Conservation (phyloP, 2,797 vertebrate genomes). For the Simalia tracyae region DNA sequence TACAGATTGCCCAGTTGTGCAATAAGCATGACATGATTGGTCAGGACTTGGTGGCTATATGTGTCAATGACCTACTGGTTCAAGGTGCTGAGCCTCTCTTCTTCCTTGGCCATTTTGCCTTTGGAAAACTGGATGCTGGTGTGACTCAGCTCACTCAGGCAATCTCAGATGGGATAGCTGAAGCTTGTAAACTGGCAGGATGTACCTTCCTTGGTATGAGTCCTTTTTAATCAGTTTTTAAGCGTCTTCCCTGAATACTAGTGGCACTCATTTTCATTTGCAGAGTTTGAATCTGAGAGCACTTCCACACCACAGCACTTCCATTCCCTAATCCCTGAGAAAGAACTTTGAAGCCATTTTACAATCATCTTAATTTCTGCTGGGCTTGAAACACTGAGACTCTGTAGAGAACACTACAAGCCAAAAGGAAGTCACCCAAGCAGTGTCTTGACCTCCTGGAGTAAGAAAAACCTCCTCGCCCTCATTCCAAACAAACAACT, state of each 20-base stretch:
- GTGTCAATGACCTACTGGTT: constrained; percentile 85
- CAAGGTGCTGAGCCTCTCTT: constrained; percentile 90
- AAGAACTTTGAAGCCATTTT: background rate
- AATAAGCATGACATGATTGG: constrained; percentile 77
- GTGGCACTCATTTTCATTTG: background rate
- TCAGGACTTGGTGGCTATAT: constrained; percentile 88
- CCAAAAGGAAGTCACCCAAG: background rate
- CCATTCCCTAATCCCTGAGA: background rate
- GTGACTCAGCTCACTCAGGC: constrained; percentile 64
- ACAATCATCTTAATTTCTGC: background rate
- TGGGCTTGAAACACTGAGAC: background rate
- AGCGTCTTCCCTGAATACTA: background rate
- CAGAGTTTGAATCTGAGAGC: background rate
- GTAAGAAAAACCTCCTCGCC: background rate
- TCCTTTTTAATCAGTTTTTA: background rate
- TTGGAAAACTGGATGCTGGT: constrained; percentile 76
- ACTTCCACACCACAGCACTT: background rate
- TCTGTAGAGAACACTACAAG: too few species aligned
- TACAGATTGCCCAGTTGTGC: constrained; percentile 81
- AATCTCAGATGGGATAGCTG: constrained; percentile 79
- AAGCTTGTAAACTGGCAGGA: constrained; percentile 81
- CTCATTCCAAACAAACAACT: background rate
- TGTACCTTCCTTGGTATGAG: constrained; percentile 82
- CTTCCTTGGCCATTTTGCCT: constrained; percentile 85
- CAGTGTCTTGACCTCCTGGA: background rate